Evolutionary conservation across 1,140 invertebrate species (phyloP).

Genomic region (Branchinecta lindahli): DNA sequence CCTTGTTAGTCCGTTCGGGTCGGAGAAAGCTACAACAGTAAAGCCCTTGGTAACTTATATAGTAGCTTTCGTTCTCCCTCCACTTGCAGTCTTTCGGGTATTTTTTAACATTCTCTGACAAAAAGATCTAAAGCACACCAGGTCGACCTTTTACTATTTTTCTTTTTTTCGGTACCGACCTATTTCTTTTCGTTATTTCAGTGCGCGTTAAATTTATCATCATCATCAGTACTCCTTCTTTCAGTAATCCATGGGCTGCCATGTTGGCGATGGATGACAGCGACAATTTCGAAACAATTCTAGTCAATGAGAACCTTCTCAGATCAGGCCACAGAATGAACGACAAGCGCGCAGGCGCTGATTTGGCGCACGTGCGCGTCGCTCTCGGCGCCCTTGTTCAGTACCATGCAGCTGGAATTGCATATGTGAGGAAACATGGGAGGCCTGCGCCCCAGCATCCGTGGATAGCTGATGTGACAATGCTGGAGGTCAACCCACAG

Average conservation of each 20-base stretch:
- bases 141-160: too few relatives aligned
- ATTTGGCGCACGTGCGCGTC: background rate
- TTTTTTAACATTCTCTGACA: too few relatives aligned
- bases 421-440: background rate
- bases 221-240: background rate
- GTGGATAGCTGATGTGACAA: background rate
- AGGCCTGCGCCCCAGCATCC: background rate
- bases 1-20: too few relatives aligned
- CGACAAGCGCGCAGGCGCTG: background rate
- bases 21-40: too few relatives aligned
- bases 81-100: too few relatives aligned
- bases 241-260: background rate
- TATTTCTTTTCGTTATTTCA: too few relatives aligned
- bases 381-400: background rate
- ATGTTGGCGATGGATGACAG: background rate
- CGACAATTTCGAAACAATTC: background rate
- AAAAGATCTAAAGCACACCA: too few relatives aligned
- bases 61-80: too few relatives aligned
- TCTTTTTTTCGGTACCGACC: too few relatives aligned
- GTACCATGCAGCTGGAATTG: background rate
- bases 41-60: too few relatives aligned
- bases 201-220: too few relatives aligned
- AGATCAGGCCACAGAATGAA: background rate
- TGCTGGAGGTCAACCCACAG: background rate
- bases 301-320: background rate